Conservation (phyloP, 2,113 vertebrate species). For the Clarias gariepinus region DNA sequence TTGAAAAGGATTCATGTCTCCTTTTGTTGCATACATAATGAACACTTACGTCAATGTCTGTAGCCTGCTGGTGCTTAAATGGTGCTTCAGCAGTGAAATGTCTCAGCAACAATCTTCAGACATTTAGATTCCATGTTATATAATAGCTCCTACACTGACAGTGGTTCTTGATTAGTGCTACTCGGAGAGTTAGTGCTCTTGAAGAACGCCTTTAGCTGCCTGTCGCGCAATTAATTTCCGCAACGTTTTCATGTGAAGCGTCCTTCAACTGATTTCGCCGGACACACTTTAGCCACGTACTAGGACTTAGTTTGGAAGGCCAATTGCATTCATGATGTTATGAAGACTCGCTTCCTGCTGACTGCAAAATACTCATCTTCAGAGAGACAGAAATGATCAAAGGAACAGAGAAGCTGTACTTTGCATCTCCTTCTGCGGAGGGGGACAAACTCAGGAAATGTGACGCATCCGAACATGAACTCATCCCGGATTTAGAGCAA, state of each 20-base stretch:
- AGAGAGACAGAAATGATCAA: not conserved
- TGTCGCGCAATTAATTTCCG: constrained; percentile 65
- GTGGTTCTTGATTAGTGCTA: constrained; percentile 54
- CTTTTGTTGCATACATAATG: not conserved
- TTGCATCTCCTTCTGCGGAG: not conserved
- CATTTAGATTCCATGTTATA: not conserved
- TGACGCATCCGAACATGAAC: not conserved
- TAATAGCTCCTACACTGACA: constrained; percentile 40
- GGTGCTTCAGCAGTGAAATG: not conserved
- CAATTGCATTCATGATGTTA: constrained; percentile 52
- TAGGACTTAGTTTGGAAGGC: constrained; percentile 55
- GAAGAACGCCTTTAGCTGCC: constrained; percentile 56
- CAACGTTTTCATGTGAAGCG: constrained; percentile 65
- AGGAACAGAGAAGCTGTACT: not conserved
- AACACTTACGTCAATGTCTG: not conserved
- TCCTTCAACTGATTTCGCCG: constrained; percentile 64
- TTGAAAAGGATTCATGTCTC: not conserved
- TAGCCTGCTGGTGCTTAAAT: not conserved
- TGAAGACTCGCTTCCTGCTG: constrained; percentile 25
- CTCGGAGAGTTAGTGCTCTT: constrained; percentile 56
- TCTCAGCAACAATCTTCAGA: constrained; percentile 1
- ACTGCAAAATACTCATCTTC: constrained; percentile 42
- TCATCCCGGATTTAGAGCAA: not conserved
- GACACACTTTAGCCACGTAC: constrained; percentile 58
- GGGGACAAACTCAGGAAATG: not conserved